Evolutionary conservation across 2,797 vertebrate species (phyloP).

Genomic region (Carcharodon carcharias): DNA sequence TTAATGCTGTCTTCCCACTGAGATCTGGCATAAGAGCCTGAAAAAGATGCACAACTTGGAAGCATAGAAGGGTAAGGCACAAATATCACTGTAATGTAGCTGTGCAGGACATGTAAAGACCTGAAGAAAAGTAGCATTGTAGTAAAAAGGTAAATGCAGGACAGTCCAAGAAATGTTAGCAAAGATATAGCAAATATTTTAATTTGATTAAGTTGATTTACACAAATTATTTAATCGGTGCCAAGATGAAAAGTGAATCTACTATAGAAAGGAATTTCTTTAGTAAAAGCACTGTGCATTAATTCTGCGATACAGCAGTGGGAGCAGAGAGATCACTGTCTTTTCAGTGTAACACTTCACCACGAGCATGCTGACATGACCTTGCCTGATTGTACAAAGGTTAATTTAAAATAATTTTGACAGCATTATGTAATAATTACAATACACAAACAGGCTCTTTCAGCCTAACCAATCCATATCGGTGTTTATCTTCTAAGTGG

Average conservation of each 20-base stretch:
- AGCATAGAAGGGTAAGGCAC: neutral
- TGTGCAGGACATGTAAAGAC: too few relatives aligned
- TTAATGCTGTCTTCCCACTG: neutral
- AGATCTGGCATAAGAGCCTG: neutral
- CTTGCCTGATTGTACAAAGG: neutral
- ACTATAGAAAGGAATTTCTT: neutral
- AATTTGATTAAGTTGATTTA: neutral
- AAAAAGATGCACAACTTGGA: neutral
- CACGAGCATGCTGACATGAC: neutral
- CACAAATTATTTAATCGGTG: neutral
- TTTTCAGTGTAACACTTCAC: neutral
- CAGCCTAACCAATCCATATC: neutral
- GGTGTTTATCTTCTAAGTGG: neutral
- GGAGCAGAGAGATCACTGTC: neutral
- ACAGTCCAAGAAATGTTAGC: neutral
- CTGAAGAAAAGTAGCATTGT: neutral
- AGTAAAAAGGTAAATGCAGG: neutral
- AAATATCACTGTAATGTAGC: neutral
- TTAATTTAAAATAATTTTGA: neutral
- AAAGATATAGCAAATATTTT: neutral
- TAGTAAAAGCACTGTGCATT: neutral
- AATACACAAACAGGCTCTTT: neutral
- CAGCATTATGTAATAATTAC: neutral
- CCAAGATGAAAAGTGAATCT: neutral
- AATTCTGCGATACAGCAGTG: neutral